phyloP scores from a whole-genome alignment of 1,140 invertebrate species.

The Laupala kohalensis region DNA sequence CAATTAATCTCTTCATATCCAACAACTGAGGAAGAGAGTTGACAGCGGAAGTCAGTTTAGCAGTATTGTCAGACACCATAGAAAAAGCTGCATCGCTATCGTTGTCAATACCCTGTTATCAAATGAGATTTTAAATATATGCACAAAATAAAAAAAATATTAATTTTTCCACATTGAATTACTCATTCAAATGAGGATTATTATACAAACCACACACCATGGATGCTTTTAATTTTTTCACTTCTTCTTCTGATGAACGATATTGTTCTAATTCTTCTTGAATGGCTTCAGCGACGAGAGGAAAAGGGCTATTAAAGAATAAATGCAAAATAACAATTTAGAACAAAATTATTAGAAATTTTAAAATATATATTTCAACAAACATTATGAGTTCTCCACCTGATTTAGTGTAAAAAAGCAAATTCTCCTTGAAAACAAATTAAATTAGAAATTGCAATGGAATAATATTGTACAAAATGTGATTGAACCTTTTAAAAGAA shows the following conservation, averaged over 20 bases:
- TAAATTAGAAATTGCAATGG: no score
- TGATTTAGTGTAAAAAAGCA: not conserved
- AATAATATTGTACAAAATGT: no score
- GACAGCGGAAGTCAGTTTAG: slow-evolving; percentile 84
- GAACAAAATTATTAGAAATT: not conserved
- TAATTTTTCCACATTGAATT: not conserved
- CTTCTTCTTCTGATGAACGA: slow-evolving; percentile 85
- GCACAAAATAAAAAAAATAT: not conserved
- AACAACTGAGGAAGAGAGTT: slow-evolving; percentile 90
- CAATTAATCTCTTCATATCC: slow-evolving; percentile 93
- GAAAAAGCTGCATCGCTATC: slow-evolving; percentile 61
- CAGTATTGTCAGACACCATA: slow-evolving; percentile 87
- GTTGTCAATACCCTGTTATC: slow-evolving; percentile 48
- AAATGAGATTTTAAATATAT: not conserved
- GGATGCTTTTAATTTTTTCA: slow-evolving; percentile 82
- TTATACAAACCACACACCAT: slow-evolving; percentile 44
- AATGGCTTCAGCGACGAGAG: slow-evolving; percentile 93
- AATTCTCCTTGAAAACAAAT: not conserved
- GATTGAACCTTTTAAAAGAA: no score
- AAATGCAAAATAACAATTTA: slow-evolving; percentile 8
- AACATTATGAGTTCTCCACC: not conserved
- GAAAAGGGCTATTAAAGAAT: slow-evolving; percentile 94
- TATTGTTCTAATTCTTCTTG: slow-evolving; percentile 96
- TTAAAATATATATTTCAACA: not conserved
- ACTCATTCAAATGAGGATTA: not conserved